Conservation (phyloP, 2,888 invertebrate genomes). For the Lasiommata megera region DNA sequence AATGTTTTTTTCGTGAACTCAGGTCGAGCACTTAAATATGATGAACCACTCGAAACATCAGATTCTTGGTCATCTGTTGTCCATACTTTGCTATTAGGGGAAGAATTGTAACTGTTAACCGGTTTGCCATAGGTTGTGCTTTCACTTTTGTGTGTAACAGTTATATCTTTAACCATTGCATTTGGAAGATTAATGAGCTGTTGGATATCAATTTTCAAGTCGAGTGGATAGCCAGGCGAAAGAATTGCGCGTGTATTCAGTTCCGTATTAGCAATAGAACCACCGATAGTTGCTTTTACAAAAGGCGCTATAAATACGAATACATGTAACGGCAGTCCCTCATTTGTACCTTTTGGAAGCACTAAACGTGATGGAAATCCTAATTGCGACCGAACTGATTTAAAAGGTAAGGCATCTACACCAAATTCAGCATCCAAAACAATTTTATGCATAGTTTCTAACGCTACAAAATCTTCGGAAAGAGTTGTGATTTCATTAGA, state of each 20-base stretch:
- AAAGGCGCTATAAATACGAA: constrained; percentile 83
- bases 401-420: constrained; percentile 70
- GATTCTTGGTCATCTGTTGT: constrained; percentile 30
- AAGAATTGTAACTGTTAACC: constrained; percentile 29
- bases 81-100: constrained; percentile 26
- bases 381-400: constrained; percentile 76
- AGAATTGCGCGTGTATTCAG: constrained; percentile 57
- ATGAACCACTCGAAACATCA: constrained; percentile 19
- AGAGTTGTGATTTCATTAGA: constrained; percentile 81
- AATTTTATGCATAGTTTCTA: constrained; percentile 81
- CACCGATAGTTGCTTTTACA: constrained; percentile 49
- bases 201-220: constrained; percentile 81
- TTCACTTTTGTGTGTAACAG: constrained; percentile 53
- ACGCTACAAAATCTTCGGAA: constrained; percentile 82
- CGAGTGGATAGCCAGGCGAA: constrained; percentile 87
- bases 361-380: constrained; percentile 86
- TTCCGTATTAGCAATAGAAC: constrained; percentile 59
- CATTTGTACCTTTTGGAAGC: constrained; percentile 85
- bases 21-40: constrained; percentile 28
- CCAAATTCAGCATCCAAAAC: constrained; percentile 81
- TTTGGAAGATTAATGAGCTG: constrained; percentile 62
- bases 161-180: constrained; percentile 57
- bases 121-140: constrained; percentile 29
- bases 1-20: constrained; percentile 37
- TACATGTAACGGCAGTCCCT: constrained; percentile 84